These are phyloP conservation scores for Therioaphis trifolii DNA, from an alignment of 2,888 invertebrate species.

Conservation along the genomic window DNA sequence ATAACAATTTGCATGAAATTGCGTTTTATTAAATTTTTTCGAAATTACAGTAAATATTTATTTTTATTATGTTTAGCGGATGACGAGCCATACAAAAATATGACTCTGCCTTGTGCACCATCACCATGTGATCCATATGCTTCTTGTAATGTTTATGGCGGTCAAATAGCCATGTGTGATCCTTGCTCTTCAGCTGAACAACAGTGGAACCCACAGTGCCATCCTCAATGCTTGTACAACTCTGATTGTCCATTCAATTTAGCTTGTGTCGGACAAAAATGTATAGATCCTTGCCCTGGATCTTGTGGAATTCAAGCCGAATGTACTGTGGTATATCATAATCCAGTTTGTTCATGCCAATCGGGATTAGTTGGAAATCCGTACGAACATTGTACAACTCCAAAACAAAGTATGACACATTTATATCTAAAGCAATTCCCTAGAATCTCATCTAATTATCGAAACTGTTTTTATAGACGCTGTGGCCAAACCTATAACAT, in stretches of 20 bases:
- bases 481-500: slow-evolving; percentile 76
- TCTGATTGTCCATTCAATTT: slow-evolving; percentile 83
- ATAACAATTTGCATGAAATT: no score
- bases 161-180: slow-evolving; percentile 83
- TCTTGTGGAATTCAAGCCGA: slow-evolving; percentile 81
- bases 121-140: slow-evolving; percentile 80
- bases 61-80: slow-evolving; percentile 69
- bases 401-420: slow-evolving; percentile 72
- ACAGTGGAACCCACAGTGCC: slow-evolving; percentile 78
- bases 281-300: slow-evolving; percentile 82
- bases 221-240: slow-evolving; percentile 85
- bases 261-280: slow-evolving; percentile 80
- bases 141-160: slow-evolving; percentile 78
- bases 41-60: no score
- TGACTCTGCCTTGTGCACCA: slow-evolving; percentile 78
- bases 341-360: slow-evolving; percentile 79
- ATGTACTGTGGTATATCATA: slow-evolving; percentile 78
- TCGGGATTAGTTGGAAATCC: slow-evolving; percentile 80
- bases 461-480: slow-evolving; percentile 36
- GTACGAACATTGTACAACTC: slow-evolving; percentile 78
- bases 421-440: background rate
- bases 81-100: slow-evolving; percentile 72
- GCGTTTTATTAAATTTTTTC: no score
- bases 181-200: slow-evolving; percentile 79
- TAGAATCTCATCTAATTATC: background rate